Evolutionary conservation across 2,797 vertebrate genomes (phyloP), one percentile per base, ranked within the genome.

Genomic region (Sciaenops ocellatus): DNA sequence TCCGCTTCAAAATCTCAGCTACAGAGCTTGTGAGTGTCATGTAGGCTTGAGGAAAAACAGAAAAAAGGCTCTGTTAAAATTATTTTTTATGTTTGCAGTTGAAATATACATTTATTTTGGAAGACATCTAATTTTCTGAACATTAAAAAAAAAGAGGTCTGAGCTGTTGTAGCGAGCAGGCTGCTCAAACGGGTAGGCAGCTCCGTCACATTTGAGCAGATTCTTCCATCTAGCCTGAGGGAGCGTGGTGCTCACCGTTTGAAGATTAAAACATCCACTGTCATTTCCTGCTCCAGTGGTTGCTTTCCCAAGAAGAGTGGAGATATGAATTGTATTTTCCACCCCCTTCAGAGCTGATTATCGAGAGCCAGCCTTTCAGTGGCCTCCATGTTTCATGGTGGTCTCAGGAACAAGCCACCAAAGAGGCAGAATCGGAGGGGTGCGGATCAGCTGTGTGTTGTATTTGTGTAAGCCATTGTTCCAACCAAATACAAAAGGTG

Each of bases 181-280:
- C 91, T 93, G 94, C 90, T 92, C 82, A 80, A 90, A 84, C 42
- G 82, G 87, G 89, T 57, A 93, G 90, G 89, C 90, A 85, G 89
- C 81, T 70, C 81, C 74, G 92, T 95, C 93, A 94, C 94, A 93
- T 93, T 88, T 85, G 90, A 94, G 90, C 92, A 90, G 91, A 90
- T 92, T 87, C 90, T 90, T 93, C 93, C 89, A 90, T 94, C 85
- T 92, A 89, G 94, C 95, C 95, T 90, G 90, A 87, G 94, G 96
- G 94, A 97, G 91, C 87, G 82, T 92, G 90, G 93, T 93, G 93
- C 96, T 96, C 97, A 97, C 95, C 96, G 95, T 96, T 89, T 91
- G 96, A 94, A 97, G 96, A 97, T 98, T 98, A 97, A 98, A 98
- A 96, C 96, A 96, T 96, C 97, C 96, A 95, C 95, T 96, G 96